phyloP scores from a whole-genome alignment of 2,113 vertebrate genomes.

The Oreochromis spilurus region DNA sequence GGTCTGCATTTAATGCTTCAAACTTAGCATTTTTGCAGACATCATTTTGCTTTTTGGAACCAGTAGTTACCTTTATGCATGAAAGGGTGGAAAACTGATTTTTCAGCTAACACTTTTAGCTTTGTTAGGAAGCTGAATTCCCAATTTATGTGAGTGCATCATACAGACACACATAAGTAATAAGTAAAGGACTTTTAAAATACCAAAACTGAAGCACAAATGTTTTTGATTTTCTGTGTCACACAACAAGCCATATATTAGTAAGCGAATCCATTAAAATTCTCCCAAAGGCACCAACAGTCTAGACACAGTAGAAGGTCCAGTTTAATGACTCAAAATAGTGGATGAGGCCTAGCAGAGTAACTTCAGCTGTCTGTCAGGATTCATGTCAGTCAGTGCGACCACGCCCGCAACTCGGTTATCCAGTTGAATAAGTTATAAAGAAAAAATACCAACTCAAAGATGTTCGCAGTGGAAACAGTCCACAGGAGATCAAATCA shows the following conservation, averaged over 20 bases:
- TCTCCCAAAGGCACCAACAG: neutral
- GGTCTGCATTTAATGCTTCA: neutral
- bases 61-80: neutral
- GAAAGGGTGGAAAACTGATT: neutral
- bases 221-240: neutral
- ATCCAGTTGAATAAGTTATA: neutral
- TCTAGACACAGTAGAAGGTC: neutral
- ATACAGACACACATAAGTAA: neutral
- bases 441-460: neutral
- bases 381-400: neutral
- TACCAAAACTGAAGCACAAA: neutral
- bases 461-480: neutral
- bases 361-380: neutral
- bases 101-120: neutral
- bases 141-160: neutral
- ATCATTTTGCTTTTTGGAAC: neutral
- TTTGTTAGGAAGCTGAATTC: neutral
- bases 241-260: neutral
- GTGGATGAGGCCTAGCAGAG: neutral
- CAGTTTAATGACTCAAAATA: neutral
- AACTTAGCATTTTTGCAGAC: neutral
- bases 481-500: neutral
- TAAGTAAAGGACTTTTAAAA: neutral
- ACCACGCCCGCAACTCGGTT: fast-evolving
- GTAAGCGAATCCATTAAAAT: neutral